Percentiles rank a stretch among this genome's conserved stretches.
Conservation (phyloP, 1,140 invertebrate genomes). For the Himalopsyche phryganea region DNA sequence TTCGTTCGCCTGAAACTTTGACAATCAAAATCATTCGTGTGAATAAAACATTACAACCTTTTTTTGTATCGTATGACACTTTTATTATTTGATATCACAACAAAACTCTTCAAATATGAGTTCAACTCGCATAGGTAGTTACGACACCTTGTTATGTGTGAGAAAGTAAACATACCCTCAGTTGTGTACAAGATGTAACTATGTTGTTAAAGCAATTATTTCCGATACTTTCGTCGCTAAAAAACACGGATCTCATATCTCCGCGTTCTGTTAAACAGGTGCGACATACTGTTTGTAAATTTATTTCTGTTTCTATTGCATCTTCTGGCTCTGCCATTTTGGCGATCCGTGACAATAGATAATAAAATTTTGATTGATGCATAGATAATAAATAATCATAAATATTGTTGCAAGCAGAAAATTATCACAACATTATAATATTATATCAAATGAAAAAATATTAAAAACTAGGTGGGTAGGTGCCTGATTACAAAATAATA, state of each 20-base stretch:
- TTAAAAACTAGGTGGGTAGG: no score
- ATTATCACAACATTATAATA: no score
- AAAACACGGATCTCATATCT: conserved; percentile 16
- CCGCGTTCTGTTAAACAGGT: conserved; percentile 22
- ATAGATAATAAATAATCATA: no score
- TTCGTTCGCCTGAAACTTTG: background rate
- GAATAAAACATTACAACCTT: background rate
- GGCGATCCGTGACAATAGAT: background rate
- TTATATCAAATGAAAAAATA: no score
- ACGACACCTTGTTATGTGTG: background rate
- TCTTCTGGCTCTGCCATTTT: conserved; percentile 17
- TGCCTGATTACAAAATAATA: no score
- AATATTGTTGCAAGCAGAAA: no score
- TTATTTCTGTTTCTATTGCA: conserved; percentile 9
- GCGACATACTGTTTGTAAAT: conserved; percentile 22
- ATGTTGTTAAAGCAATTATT: conserved; percentile 2
- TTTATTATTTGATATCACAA: no score
- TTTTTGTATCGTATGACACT: background rate
- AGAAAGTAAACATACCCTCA: conserved; percentile 17
- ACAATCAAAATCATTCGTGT: background rate
- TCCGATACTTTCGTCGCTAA: background rate
- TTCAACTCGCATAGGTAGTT: no score
- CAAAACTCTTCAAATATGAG: no score
- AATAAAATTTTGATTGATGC: no score
- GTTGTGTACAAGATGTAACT: conserved; percentile 23